phyloP scores from a whole-genome alignment of 2,797 vertebrate genomes.

The Hirundo rustica region DNA sequence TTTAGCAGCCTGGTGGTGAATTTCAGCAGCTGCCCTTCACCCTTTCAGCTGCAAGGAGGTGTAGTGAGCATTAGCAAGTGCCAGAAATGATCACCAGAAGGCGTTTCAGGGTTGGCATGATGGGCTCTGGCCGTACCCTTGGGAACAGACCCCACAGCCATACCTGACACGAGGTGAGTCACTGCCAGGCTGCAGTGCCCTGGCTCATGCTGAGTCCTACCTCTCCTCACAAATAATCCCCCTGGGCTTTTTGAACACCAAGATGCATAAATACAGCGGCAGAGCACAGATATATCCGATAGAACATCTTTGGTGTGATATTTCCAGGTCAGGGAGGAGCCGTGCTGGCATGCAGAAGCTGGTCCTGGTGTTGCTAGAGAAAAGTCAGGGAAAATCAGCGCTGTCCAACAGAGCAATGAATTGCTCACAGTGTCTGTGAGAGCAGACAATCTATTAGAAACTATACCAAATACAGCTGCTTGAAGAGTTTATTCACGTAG shows the following conservation, averaged over 20 bases:
- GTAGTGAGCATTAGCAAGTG: neutral
- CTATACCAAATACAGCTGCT: neutral
- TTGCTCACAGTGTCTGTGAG: neutral
- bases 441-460: neutral
- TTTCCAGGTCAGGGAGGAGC: conserved; percentile 16
- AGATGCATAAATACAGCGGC: neutral
- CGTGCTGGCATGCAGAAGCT: neutral
- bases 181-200: neutral
- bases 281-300: neutral
- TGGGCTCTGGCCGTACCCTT: neutral
- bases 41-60: neutral
- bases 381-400: neutral
- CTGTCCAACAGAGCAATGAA: neutral
- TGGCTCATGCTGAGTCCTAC: neutral
- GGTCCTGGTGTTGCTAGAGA: neutral
- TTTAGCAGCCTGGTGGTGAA: neutral
- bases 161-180: neutral
- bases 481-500: neutral
- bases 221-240: neutral
- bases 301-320: neutral
- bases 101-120: neutral
- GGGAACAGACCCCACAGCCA: neutral
- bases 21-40: neutral
- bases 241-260: neutral
- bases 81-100: neutral